Conservation (phyloP, 35 echinoderm and acorn worm genomes). For the Heliocidaris tuberculata region DNA sequence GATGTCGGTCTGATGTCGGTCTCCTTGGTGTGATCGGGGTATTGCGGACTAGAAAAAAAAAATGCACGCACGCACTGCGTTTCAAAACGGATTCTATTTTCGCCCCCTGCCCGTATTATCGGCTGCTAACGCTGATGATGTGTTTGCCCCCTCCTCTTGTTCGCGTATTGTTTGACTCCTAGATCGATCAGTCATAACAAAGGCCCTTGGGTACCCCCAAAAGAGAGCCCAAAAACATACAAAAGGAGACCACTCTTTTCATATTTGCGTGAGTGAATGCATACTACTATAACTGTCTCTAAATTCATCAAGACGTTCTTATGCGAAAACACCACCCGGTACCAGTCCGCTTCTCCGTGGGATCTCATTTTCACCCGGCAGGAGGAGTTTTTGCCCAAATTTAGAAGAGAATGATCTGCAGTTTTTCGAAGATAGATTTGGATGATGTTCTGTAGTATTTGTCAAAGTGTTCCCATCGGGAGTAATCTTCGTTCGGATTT, state of each 20-base stretch:
- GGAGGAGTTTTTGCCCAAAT: not conserved
- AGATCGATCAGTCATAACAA: not conserved
- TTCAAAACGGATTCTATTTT: not conserved
- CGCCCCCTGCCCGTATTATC: not conserved
- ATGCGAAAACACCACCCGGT: not conserved
- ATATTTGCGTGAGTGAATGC: not conserved
- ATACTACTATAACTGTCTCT: not conserved
- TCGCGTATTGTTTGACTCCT: not conserved
- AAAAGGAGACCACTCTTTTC: not conserved
- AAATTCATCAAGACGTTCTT: not conserved
- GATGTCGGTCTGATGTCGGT: too few relatives aligned
- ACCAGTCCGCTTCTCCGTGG: not conserved
- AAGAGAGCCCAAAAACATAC: not conserved
- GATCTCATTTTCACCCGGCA: not conserved
- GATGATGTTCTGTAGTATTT: not conserved
- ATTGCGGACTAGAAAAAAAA: too few relatives aligned
- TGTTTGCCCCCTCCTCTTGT: constrained; percentile 21
- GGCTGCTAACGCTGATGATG: not conserved
- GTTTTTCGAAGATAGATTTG: not conserved
- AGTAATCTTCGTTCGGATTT: not conserved
- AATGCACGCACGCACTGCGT: not conserved
- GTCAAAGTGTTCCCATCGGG: not conserved
- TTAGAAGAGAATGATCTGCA: not conserved
- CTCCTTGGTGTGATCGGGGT: too few relatives aligned
- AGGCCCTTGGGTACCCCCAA: not conserved